phyloP scores from a whole-genome alignment of 2,888 invertebrate species.

The Malachius bipustulatus region DNA sequence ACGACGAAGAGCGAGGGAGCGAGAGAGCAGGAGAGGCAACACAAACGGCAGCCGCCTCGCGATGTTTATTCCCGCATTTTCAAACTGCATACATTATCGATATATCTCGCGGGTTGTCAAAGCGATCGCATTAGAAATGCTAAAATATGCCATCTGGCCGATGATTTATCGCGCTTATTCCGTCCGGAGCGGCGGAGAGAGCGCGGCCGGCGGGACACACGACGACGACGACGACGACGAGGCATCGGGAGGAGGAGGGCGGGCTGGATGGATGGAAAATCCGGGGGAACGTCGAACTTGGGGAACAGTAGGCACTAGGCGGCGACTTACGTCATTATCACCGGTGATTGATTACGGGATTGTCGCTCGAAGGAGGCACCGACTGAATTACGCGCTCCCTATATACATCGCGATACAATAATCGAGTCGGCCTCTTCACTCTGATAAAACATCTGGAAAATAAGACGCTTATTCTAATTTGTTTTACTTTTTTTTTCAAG shows the following conservation, averaged over 20 bases:
- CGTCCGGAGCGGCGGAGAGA: slow-evolving; percentile 20
- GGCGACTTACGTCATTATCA: no score
- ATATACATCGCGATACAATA: no score
- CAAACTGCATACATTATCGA: slow-evolving; percentile 38
- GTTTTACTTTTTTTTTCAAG: no score
- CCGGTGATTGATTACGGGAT: background rate
- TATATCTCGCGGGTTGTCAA: slow-evolving; percentile 37
- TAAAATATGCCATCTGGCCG: slow-evolving; percentile 40
- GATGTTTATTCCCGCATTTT: no score
- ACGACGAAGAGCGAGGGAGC: no score
- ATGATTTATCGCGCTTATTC: slow-evolving; percentile 33
- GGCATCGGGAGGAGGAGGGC: background rate
- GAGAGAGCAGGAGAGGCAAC: no score
- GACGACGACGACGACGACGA: background rate
- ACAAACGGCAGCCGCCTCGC: no score
- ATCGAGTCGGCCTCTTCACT: no score
- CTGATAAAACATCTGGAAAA: no score
- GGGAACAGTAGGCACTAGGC: background rate
- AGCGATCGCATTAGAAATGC: slow-evolving; percentile 37
- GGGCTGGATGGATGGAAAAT: background rate
- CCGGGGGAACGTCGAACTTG: background rate
- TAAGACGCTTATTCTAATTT: no score
- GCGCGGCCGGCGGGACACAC: slow-evolving; percentile 22
- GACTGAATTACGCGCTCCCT: no score
- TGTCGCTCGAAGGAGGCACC: no score